phyloP scores from a whole-genome alignment of 2,113 vertebrate species.

The Mirza zaza region DNA sequence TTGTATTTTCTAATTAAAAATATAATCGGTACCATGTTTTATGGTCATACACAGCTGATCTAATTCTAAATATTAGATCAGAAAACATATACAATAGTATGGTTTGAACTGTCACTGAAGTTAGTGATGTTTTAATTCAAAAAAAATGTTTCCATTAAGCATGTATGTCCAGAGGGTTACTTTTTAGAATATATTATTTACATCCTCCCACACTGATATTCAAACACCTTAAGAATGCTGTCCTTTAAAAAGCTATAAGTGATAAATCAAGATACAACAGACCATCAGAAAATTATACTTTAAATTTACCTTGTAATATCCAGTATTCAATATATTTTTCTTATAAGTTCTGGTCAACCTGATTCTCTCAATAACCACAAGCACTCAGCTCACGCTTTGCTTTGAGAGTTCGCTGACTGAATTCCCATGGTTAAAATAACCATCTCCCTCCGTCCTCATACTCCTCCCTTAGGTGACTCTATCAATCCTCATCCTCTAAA shows the following conservation, averaged over 20 bases:
- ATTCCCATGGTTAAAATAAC: conserved; percentile 24
- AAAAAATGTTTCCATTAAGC: conserved; percentile 23
- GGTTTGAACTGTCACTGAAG: neutral
- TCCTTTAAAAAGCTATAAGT: conserved; percentile 30
- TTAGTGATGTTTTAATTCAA: conserved; percentile 48
- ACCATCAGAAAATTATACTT: conserved; percentile 41
- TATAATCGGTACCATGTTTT: neutral
- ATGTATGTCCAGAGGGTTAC: neutral
- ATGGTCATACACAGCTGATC: neutral
- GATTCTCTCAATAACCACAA: conserved; percentile 30
- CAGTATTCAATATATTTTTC: neutral
- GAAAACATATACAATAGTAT: conserved; percentile 1
- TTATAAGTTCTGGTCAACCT: conserved; percentile 28
- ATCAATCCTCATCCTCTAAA: neutral
- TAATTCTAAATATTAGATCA: conserved; percentile 54
- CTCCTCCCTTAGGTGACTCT: conserved; percentile 28
- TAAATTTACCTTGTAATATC: conserved; percentile 32
- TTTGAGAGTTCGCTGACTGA: conserved; percentile 47
- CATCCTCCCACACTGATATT: neutral
- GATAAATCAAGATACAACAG: conserved; percentile 42
- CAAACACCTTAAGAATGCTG: conserved; percentile 8
- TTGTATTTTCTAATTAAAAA: neutral
- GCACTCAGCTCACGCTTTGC: neutral
- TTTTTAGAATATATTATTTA: conserved; percentile 51
- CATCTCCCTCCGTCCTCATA: conserved; percentile 23